These are phyloP conservation scores for Rosalia funebris DNA, from an alignment of 2,888 invertebrate species.

Conservation along the genomic window DNA sequence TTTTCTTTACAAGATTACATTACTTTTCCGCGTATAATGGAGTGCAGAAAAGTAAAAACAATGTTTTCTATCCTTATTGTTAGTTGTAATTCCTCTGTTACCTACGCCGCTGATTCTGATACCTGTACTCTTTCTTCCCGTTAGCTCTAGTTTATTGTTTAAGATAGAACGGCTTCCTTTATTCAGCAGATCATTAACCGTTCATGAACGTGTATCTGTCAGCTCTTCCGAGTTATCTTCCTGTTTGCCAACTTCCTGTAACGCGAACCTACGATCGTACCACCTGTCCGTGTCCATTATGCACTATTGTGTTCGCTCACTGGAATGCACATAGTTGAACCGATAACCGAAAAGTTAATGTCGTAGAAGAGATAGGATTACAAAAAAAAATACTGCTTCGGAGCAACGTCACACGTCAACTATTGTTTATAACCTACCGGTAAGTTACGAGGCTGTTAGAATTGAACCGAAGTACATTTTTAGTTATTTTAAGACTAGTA, in stretches of 20 bases:
- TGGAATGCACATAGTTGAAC: not conserved
- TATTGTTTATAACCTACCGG: no score
- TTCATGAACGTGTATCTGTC: constrained; percentile 20
- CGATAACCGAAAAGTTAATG: not conserved
- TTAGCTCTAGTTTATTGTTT: constrained; percentile 16
- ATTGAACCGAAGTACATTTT: no score
- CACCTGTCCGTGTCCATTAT: constrained; percentile 19
- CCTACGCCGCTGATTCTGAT: constrained; percentile 9
- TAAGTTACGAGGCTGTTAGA: no score
- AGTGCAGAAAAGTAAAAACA: no score
- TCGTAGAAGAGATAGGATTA: not conserved
- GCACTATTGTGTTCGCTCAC: constrained; percentile 8
- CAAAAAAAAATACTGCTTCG: no score
- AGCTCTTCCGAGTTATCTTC: constrained; percentile 23
- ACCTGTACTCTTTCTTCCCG: constrained; percentile 10
- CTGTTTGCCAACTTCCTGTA: constrained; percentile 20
- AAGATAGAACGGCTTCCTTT: constrained; percentile 10
- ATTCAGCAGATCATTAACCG: constrained; percentile 17
- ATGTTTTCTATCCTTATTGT: no score
- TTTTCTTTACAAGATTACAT: no score
- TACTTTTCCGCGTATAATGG: no score
- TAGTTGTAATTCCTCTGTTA: no score
- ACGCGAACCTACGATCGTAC: constrained; percentile 10
- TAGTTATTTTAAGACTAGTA: no score
- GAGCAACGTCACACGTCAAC: no score